Evolutionary conservation across 2,113 vertebrate genomes (phyloP).

Genomic region (Cepphus grylle): DNA sequence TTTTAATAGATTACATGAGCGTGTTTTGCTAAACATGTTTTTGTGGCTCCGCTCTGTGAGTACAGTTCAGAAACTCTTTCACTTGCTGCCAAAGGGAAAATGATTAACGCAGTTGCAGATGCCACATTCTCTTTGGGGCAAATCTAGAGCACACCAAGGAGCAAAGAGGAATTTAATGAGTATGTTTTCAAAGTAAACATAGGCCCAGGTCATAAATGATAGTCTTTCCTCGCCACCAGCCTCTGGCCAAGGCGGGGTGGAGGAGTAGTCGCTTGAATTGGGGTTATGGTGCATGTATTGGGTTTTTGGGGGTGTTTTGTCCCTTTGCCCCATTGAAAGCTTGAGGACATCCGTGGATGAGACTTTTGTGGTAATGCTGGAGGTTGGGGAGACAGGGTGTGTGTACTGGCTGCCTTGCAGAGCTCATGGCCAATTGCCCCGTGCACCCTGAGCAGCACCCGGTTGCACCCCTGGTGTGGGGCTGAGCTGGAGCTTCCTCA

Average conservation of each 20-base stretch:
- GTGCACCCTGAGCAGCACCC: rapidly evolving
- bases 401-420: rapidly evolving
- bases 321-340: background rate
- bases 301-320: background rate
- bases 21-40: background rate
- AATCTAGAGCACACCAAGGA: background rate
- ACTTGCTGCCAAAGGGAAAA: slow-evolving; percentile 23
- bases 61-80: slow-evolving; percentile 14
- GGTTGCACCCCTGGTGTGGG: rapidly evolving
- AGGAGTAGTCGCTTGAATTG: background rate
- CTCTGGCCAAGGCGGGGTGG: background rate
- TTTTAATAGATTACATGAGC: slow-evolving; percentile 34
- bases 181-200: background rate
- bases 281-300: background rate
- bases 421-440: background rate
- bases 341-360: background rate
- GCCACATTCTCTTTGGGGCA: slow-evolving; percentile 15
- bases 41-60: background rate
- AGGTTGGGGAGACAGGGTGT: background rate
- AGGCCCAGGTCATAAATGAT: background rate
- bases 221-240: background rate
- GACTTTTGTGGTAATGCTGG: background rate
- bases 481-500: background rate
- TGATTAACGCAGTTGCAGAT: background rate
- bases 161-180: background rate